Evolutionary conservation across 2,113 vertebrate species (phyloP), one percentile per base, ranked within the genome.

Genomic region (Syngnathus scovelli): DNA sequence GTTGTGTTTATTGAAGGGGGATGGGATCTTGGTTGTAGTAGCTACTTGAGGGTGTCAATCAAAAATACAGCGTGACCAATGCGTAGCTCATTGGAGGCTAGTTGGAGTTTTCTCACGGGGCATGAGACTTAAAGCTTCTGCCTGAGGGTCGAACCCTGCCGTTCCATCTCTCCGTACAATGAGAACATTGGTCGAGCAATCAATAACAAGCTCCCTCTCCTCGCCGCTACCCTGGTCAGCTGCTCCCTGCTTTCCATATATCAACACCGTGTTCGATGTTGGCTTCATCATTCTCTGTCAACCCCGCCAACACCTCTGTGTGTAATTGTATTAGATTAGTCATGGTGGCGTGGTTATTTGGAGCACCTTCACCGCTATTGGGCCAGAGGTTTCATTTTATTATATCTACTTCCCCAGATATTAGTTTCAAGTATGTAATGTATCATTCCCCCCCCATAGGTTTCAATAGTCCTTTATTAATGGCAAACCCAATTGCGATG

Each of bases 271-370:
- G 78, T 83, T 86, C 87, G 84, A 81, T 74, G 82, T 75, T 72
- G 71, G 79, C 86, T 86, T 86, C 85, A 88, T 90, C 87, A 80
- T 81, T 86, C 85, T 80, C 78, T 75, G 77, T 82, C 84, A 69
- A 61, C 70, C 75, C 80, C 70, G 60, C 65, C 69, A 73, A 83
- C 87, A 88, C 85, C 81, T 82, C 78, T 82, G 79, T 81, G 86
- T 78, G 81, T 89, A 85, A 89, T 90, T 89, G 85, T 81, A 77
- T 90, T 86, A 86, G 71, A 87, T 87, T 85, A 51, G 86, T 86
- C 84, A 86, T 33, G 70, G 83, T 78, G 77, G 68, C 27, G 54
- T 43, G 33, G 72, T 79, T 75, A 71, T 77, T 78, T 76, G 72
- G 65, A 60, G 76, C 48, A n/a, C 41, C 68, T 41, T 79, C 46